Base-by-base conservation (phyloP, 2,888 invertebrate genomes). In the Eudemis profundana region DNA sequence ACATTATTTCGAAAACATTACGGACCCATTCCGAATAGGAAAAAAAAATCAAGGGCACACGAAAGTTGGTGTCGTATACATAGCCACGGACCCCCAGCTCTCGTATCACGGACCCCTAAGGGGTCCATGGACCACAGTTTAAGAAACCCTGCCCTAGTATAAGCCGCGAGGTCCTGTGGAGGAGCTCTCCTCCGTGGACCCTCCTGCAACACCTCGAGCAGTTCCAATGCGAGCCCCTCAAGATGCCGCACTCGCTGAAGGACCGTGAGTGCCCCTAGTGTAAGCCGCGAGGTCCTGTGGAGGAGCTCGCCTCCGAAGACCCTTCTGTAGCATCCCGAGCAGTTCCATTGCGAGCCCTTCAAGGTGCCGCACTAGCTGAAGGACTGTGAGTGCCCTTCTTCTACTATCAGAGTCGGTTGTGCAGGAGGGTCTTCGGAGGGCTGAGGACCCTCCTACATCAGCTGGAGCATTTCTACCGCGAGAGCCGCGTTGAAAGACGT, bases 371-470 rank as follows among this genome's bases (percentile, higher is more conserved):
- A 80, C 29, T 76, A 80, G 3, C 67, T 87, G 10, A 88, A 89
- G 63, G 84, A 90, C 59, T 70, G 90, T 90, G 61, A 87, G 87
- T 85, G 10, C 1, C 33, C 33, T n/a, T n/a, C n/a, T n/a, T n/a
- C n/a, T n/a, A n/a, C n/a, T n/a, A n/a, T n/a, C n/a, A n/a, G n/a
- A n/a, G n/a, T n/a, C n/a, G n/a, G n/a, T n/a, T n/a, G n/a, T n/a
- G n/a, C n/a, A n/a, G n/a, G n/a, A n/a, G n/a, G n/a, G n/a, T 10
- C 33, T 10, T 82, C 83, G 0, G 74, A 74, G 1, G 70, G 70
- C 74, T 1, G 87, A 87, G 29, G 89, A 90, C 69, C 1, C 92
- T 92, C 77, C 66, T 90, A 33, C 70, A 77, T 2, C 76, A 81
- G 23, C 77, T 92, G 38, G 76, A 77, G 67, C 74, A 79, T 59